phyloP scores from a whole-genome alignment of 2,113 vertebrate genomes.

The Lasiurus borealis region DNA sequence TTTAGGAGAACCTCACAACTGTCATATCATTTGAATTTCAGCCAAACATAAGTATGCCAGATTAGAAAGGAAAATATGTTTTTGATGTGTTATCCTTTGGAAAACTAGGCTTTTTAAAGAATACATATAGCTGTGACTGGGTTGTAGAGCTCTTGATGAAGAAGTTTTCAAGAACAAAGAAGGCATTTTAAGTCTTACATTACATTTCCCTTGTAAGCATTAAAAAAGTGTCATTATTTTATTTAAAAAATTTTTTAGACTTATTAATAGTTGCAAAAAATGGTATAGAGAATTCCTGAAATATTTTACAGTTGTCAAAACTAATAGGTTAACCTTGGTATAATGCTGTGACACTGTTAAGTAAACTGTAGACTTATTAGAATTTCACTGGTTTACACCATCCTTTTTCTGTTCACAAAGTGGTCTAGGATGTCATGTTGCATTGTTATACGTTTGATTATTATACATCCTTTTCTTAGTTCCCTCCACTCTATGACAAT shows the following conservation, averaged over 20 bases:
- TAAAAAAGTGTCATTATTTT: not conserved
- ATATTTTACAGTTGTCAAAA: not conserved
- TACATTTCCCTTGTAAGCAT: not conserved
- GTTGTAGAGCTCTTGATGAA: constrained; percentile 16
- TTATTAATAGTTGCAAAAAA: constrained; percentile 29
- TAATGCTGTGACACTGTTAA: not conserved
- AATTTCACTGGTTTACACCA: not conserved
- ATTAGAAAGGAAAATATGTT: not conserved
- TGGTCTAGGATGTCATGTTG: not conserved
- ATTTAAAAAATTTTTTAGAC: not conserved
- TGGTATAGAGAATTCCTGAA: not conserved
- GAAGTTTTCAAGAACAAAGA: not conserved
- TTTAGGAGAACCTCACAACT: not conserved
- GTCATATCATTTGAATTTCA: not conserved
- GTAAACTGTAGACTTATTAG: not conserved
- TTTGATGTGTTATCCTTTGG: not conserved
- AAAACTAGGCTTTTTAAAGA: not conserved
- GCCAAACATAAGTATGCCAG: not conserved
- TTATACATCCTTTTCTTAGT: not conserved
- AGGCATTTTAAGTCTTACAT: not conserved
- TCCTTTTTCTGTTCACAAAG: not conserved
- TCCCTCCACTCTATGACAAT: not conserved
- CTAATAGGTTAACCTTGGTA: not conserved
- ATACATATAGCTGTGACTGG: not conserved
- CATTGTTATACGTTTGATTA: not conserved